These are phyloP conservation scores for Asbolus verrucosus DNA, from an alignment of 1,140 invertebrate genomes.

Conservation along the genomic window DNA sequence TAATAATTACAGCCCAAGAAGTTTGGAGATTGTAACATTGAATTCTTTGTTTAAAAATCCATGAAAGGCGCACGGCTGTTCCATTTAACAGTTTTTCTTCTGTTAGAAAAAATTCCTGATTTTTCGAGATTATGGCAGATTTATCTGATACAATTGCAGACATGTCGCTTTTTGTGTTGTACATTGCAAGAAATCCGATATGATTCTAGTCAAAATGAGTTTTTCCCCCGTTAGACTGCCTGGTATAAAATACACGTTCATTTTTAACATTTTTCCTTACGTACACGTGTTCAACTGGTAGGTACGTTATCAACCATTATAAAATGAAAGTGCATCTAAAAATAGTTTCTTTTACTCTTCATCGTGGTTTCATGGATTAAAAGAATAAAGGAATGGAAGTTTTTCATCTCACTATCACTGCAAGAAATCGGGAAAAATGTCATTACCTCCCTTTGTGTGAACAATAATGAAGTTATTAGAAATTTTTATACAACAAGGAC, in stretches of 20 bases:
- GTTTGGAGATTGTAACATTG: slow-evolving; percentile 24
- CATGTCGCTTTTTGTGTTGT: no score
- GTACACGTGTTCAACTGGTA: background rate
- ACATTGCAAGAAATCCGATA: no score
- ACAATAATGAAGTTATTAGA: background rate
- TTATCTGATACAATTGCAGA: no score
- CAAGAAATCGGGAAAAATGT: background rate
- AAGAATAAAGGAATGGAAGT: no score
- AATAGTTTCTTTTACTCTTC: slow-evolving; percentile 20
- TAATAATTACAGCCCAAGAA: no score
- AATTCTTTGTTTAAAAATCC: slow-evolving; percentile 1
- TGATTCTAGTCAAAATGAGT: slow-evolving; percentile 14
- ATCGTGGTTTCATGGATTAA: background rate
- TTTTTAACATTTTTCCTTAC: slow-evolving; percentile 20
- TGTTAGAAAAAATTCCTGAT: no score
- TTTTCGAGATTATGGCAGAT: background rate
- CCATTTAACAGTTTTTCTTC: background rate
- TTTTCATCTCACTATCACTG: no score
- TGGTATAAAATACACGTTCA: slow-evolving; percentile 11
- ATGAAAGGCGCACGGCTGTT: slow-evolving; percentile 20
- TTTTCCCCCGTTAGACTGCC: slow-evolving; percentile 15
- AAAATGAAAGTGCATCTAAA: slow-evolving; percentile 29
- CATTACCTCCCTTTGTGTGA: background rate
- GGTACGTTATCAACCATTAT: slow-evolving; percentile 21
- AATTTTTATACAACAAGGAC: background rate